phyloP scores from a whole-genome alignment of 1,140 invertebrate species.

The Notospermus geniculatus region DNA sequence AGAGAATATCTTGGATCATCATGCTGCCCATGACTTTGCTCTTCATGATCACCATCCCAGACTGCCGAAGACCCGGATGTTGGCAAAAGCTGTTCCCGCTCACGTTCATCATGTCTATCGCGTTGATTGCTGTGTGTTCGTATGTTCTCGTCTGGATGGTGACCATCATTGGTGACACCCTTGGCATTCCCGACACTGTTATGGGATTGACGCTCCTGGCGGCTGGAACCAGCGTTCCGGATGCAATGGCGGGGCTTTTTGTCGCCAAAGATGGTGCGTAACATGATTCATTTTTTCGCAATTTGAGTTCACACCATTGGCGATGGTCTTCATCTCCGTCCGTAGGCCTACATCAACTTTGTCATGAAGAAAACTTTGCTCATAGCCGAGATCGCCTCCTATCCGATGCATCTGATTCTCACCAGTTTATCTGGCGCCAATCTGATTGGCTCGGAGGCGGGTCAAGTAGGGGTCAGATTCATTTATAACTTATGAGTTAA shows the following conservation, averaged over 20 bases:
- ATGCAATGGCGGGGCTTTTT: constrained; percentile 92
- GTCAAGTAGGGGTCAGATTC: too few relatives aligned
- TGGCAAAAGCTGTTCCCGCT: constrained; percentile 79
- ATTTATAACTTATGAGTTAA: too few relatives aligned
- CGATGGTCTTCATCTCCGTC: too few relatives aligned
- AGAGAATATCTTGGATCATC: constrained; percentile 34
- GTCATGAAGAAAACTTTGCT: too few relatives aligned
- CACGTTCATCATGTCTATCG: constrained; percentile 82
- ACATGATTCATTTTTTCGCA: too few relatives aligned
- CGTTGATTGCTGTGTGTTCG: constrained; percentile 83
- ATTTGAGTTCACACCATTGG: too few relatives aligned
- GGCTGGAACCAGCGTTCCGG: constrained; percentile 94
- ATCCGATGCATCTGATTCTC: too few relatives aligned
- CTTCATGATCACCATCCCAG: constrained; percentile 72
- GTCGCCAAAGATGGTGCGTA: constrained; percentile 89
- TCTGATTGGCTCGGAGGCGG: too few relatives aligned
- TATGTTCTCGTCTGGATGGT: constrained; percentile 92
- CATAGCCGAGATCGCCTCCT: too few relatives aligned
- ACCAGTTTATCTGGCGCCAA: too few relatives aligned
- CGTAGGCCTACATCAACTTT: too few relatives aligned
- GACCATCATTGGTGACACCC: constrained; percentile 67
- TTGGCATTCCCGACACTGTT: constrained; percentile 67
- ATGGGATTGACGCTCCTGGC: constrained; percentile 96
- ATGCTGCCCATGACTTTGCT: constrained; percentile 59
- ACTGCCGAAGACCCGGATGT: constrained; percentile 65